Percentiles rank a stretch among this genome's conserved stretches.
Evolutionary conservation across 1,140 invertebrate species (phyloP).

Genomic region (Penaeus chinensis): DNA sequence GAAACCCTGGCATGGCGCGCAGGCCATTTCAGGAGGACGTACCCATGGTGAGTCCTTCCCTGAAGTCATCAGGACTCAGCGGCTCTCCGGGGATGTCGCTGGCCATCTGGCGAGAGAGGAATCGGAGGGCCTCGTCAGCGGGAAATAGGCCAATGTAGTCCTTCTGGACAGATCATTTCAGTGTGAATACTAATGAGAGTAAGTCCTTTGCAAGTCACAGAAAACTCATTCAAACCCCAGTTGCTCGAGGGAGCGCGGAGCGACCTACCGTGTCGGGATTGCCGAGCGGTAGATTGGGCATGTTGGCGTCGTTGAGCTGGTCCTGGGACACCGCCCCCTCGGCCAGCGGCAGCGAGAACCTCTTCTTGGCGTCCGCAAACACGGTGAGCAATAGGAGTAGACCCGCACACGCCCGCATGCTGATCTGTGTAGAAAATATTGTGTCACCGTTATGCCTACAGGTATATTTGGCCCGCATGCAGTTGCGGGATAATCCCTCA

Average conservation of each 20-base stretch:
- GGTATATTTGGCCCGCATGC: not conserved
- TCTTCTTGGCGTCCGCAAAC: not conserved
- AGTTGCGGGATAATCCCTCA: no score
- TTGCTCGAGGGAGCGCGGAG: no score
- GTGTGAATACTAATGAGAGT: no score
- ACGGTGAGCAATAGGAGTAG: not conserved
- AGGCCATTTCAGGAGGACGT: not conserved
- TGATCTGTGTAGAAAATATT: not conserved
- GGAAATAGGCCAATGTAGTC: not conserved
- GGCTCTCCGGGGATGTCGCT: constrained; percentile 19
- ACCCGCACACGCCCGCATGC: not conserved
- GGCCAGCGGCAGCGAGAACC: constrained; percentile 24
- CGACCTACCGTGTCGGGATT: constrained; percentile 36
- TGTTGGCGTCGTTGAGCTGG: constrained; percentile 8
- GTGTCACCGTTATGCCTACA: not conserved
- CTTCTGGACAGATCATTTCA: not conserved
- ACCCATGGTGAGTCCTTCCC: constrained; percentile 25
- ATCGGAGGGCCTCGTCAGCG: no score
- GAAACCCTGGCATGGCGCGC: no score
- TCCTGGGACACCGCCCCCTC: not conserved
- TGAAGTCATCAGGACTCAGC: constrained; percentile 19
- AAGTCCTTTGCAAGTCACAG: no score
- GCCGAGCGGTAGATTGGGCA: constrained; percentile 26
- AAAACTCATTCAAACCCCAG: no score
- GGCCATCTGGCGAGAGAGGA: not conserved